Base-by-base conservation (phyloP, 2,888 invertebrate species). In the Cenopis cana region DNA sequence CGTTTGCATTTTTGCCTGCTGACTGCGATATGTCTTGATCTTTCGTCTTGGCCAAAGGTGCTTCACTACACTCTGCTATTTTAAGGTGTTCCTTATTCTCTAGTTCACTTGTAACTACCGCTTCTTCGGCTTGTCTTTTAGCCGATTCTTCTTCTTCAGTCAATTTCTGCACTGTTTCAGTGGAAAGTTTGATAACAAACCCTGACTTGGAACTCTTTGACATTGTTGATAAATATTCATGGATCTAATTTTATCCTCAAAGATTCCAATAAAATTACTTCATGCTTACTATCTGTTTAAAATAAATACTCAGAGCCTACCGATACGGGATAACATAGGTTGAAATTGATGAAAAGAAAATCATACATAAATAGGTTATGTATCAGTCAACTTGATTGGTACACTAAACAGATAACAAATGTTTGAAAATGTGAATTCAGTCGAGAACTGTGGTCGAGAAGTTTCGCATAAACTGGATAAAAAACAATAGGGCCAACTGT, bases 151-250 rank as follows among this genome's bases (percentile, higher is more conserved):
- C 87, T 74, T 90, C 89, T 77, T 90, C 88, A 2, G 86, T 78
- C 68, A 94, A 79, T 82, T 93, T 94, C 79, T 91, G 91, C 11
- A 85, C 91, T 50, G 94, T 94, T 82, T 93, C 94, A 65, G 80
- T 85, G 1, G 92, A 88, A 50, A 94, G 82, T 84, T 93, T 94
- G 73, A 94, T 93, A 65, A 93, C 89, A 82, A 94, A 92, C 24
- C 93, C 93, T 62, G 89, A 76, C 80, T 87, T 91, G 24, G 81
- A 69, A 66, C 72, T 74, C 79, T 88, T 91, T 41, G 71, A 66
- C 71, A 71, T 71, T 36, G 54, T 61, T 49, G 49, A 2, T 24
- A 17, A 18, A 17, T n/a, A 29, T 41, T 62, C 18, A 24, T n/a
- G 5, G 5, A 38, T 49, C 38, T 12, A 2, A 38, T 29, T n/a